Conservation (phyloP, 1,140 invertebrate species). For the Teleopsis dalmanni region DNA sequence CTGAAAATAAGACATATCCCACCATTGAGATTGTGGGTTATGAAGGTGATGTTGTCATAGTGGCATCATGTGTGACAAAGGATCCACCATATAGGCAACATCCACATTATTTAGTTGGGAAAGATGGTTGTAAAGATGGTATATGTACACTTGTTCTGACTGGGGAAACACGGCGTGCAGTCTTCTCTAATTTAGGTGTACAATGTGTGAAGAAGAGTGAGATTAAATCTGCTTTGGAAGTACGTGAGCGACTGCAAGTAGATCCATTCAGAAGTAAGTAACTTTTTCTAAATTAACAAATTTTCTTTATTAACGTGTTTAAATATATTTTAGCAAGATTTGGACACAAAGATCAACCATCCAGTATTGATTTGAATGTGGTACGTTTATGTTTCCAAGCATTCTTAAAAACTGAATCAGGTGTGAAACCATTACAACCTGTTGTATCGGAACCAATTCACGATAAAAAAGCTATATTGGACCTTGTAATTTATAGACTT, state of each 20-base stretch:
- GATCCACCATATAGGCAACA: constrained; percentile 80
- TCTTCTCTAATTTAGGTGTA: constrained; percentile 88
- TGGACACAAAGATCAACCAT: constrained; percentile 67
- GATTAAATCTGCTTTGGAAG: constrained; percentile 71
- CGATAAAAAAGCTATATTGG: constrained; percentile 91
- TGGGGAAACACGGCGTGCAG: constrained; percentile 62
- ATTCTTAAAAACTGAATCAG: constrained; percentile 67
- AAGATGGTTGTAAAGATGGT: constrained; percentile 75
- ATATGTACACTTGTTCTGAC: constrained; percentile 66
- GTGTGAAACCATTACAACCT: constrained; percentile 54
- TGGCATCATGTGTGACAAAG: constrained; percentile 86
- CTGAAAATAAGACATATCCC: constrained; percentile 86
- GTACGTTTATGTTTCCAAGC: constrained; percentile 93
- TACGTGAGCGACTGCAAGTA: constrained; percentile 74
- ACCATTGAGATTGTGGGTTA: constrained; percentile 79
- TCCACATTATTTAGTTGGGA: constrained; percentile 93
- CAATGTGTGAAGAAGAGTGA: constrained; percentile 94
- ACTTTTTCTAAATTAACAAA: neutral
- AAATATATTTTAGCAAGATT: constrained; percentile 66
- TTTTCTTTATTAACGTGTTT: neutral
- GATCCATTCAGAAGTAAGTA: constrained; percentile 88
- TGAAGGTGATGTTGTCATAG: constrained; percentile 56
- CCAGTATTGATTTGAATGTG: constrained; percentile 85
- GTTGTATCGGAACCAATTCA: constrained; percentile 87
- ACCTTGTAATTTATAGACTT: constrained; percentile 81